phyloP scores from a whole-genome alignment of 2,797 vertebrate genomes.

The Balearica regulorum region DNA sequence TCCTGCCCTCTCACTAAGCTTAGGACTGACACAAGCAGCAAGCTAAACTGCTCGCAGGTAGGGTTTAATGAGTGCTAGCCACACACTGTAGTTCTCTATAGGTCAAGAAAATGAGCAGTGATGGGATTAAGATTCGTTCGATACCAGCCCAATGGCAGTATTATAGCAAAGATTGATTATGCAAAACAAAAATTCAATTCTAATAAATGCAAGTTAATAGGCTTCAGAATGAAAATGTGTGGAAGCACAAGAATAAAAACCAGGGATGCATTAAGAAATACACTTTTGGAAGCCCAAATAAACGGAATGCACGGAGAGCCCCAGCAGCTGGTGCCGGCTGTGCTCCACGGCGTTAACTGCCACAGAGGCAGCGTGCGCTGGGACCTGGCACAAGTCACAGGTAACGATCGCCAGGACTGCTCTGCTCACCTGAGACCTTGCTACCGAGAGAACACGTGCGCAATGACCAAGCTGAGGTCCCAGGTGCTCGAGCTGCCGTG shows the following conservation, averaged over 20 bases:
- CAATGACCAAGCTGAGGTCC: not conserved
- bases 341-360: not conserved
- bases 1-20: not conserved
- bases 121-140: not conserved
- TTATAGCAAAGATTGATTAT: not conserved
- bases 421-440: not conserved
- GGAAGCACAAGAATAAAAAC: not conserved
- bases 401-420: accelerated
- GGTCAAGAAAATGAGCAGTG: not conserved
- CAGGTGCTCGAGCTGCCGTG: accelerated
- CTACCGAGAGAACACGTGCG: not conserved
- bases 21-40: not conserved
- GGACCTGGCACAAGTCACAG: not conserved
- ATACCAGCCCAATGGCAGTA: not conserved
- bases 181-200: not conserved
- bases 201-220: not conserved
- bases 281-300: not conserved
- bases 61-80: not conserved
- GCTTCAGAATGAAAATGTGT: not conserved
- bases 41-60: not conserved
- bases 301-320: not conserved
- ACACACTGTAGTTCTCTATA: not conserved
- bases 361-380: not conserved
- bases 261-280: not conserved
- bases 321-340: not conserved